Base-by-base conservation (phyloP, 2,797 vertebrate genomes). In the Thamnophis elegans region DNA sequence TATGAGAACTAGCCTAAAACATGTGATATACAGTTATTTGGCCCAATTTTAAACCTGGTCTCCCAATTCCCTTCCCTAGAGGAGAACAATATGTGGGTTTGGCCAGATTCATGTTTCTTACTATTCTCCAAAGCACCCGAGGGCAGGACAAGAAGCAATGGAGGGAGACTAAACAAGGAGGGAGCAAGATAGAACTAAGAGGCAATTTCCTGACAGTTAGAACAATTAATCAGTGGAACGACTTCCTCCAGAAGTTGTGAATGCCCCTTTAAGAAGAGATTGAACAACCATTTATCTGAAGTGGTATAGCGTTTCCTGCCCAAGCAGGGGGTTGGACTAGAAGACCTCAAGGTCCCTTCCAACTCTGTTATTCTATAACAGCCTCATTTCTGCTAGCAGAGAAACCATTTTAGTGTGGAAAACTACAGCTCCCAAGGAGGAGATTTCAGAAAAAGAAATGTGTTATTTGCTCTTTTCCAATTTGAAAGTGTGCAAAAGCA, bases 401-500 rank as follows among this genome's bases (percentile, higher is more conserved):
- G 54, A 28, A 87, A 58, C n/a, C 54, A 16, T 55, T 55, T n/a
- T 32, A 28, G 10, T 11, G n/a, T 89, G 88, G n/a, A 89, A 89
- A 28, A 51, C 73, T 78, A 78, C 22, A 56, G 28, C 7, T 16
- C 13, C n/a, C 16, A 10, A 60, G 89, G 85, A 94, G 88, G 91
- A 59, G 42, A 73, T 88, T 32, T n/a, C 68, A 89, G 58, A 20
- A 32, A 36, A 91, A 89, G 87, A 20, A 62, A 60, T 92, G 94
- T 6, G 59, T 53, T 42, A 22, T 90, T 73, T 87, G 0, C 18
- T 94, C 10, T 88, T 60, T 82, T 54, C 42, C 55, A 16, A 11
- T 95, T 94, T 90, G 93, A 94, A 97, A 95, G 96, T 97, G 95
- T 97, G 91, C 96, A 96, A 96, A 97, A 95, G 91, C 94, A 97